phyloP scores from a whole-genome alignment of 2,888 invertebrate species.

The Diabrotica balteata region DNA sequence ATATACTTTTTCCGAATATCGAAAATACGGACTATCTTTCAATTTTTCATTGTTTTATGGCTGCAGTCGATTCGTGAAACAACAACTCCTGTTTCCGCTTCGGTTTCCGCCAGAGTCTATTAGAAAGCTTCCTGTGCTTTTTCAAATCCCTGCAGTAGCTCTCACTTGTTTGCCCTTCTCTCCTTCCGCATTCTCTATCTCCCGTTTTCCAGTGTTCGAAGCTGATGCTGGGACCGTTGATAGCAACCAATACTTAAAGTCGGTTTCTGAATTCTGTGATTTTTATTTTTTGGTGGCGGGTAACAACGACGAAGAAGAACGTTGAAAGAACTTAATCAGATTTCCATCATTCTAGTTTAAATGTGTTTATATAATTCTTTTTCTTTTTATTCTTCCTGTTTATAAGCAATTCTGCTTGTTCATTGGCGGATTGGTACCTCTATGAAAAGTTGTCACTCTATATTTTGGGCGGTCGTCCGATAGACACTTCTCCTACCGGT shows the following conservation, averaged over 20 bases:
- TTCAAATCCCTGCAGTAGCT: conserved; percentile 15
- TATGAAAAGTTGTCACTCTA: too few species aligned
- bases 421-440: too few species aligned
- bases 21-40: not conserved
- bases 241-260: not conserved
- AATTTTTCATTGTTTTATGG: not conserved
- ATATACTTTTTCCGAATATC: too few species aligned
- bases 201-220: conserved; percentile 13
- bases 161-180: conserved; percentile 15
- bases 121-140: conserved; percentile 17
- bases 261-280: not conserved
- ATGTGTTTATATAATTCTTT: too few species aligned
- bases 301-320: too few species aligned
- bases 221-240: not conserved
- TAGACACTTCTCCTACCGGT: too few species aligned
- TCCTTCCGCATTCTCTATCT: conserved; percentile 5
- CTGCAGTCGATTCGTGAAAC: not conserved
- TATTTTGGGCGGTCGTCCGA: too few species aligned
- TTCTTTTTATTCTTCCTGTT: too few species aligned
- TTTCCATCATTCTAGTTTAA: too few species aligned
- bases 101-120: conserved; percentile 16
- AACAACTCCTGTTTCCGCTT: not conserved
- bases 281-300: too few species aligned
- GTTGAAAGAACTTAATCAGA: too few species aligned
- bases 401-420: too few species aligned